A percentile compares a stretch with the other conserved stretches of the same genome.
Evolutionary conservation across 2,888 invertebrate species (phyloP).

Genomic region (Brenthis hecate): DNA sequence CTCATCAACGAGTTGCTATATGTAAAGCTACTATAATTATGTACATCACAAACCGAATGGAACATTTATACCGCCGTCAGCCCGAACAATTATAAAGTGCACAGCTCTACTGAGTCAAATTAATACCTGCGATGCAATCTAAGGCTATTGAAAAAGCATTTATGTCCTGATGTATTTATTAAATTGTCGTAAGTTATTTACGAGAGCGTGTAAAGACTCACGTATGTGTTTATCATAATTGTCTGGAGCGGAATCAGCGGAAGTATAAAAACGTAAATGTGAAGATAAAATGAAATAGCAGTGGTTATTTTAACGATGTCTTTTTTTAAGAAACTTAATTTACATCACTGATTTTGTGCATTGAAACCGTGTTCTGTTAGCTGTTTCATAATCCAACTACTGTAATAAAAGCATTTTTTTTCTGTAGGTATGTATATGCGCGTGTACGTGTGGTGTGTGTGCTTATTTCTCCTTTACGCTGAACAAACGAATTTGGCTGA

Average conservation of each 20-base stretch:
- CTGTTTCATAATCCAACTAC: too few species aligned
- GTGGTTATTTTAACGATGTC: background rate
- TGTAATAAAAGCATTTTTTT: too few species aligned
- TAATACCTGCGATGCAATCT: slow-evolving; percentile 68
- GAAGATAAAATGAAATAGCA: background rate
- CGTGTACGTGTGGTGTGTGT: too few species aligned
- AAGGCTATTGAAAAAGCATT: slow-evolving; percentile 72
- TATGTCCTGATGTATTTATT: slow-evolving; percentile 77
- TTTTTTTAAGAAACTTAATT: too few species aligned
- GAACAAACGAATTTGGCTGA: too few species aligned
- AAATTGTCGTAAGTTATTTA: slow-evolving; percentile 76
- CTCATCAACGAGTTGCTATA: slow-evolving; percentile 20
- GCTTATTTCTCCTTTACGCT: too few species aligned
- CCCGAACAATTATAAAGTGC: slow-evolving; percentile 59
- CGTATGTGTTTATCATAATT: slow-evolving; percentile 39
- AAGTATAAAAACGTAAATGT: slow-evolving; percentile 19
- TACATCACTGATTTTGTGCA: too few species aligned
- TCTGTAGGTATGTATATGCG: too few species aligned
- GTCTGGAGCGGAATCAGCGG: slow-evolving; percentile 33
- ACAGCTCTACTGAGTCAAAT: slow-evolving; percentile 68
- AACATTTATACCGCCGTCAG: slow-evolving; percentile 40
- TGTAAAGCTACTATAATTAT: slow-evolving; percentile 19
- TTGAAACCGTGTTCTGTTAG: too few species aligned
- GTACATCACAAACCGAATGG: slow-evolving; percentile 17
- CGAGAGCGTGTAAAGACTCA: slow-evolving; percentile 42